Evolutionary conservation across 1,140 invertebrate species (phyloP).

Genomic region (Contarinia nasturtii): DNA sequence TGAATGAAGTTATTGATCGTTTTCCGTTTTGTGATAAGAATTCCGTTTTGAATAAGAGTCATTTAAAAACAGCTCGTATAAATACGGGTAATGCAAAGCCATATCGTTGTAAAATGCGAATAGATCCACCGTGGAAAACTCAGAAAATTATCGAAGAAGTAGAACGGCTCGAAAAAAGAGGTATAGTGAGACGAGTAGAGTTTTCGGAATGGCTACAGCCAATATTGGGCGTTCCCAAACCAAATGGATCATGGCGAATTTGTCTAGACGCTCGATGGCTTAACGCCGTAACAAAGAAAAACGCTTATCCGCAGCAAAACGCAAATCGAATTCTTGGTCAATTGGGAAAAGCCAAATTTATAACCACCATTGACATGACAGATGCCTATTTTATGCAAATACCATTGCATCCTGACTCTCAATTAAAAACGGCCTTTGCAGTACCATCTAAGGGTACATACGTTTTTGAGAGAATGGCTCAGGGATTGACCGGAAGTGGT

Average conservation of each 20-base stretch:
- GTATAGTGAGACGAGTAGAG: too few relatives aligned
- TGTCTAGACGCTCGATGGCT: constrained; percentile 19
- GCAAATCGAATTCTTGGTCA: constrained; percentile 15
- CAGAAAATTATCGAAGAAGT: too few relatives aligned
- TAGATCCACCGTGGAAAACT: too few relatives aligned
- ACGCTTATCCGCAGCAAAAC: constrained; percentile 11
- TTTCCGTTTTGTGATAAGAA: too few relatives aligned
- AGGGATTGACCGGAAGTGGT: constrained; percentile 19
- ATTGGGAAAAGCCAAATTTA: constrained; percentile 11
- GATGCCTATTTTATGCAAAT: constrained; percentile 16
- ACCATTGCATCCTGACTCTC: constrained; percentile 4
- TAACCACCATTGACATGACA: constrained; percentile 12
- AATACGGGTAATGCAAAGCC: too few relatives aligned
- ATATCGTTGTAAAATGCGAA: too few relatives aligned
- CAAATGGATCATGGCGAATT: constrained; percentile 6
- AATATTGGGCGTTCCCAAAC: too few relatives aligned
- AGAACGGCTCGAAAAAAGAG: too few relatives aligned
- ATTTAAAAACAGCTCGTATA: too few relatives aligned
- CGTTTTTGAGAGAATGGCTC: constrained; percentile 16
- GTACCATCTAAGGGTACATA: constrained; percentile 9
- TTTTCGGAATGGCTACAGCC: too few relatives aligned
- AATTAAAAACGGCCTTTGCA: constrained; percentile 20
- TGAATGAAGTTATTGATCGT: too few relatives aligned
- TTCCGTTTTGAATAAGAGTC: too few relatives aligned
- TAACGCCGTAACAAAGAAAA: constrained; percentile 17